Percentiles rank a stretch among this genome's conserved stretches.
phyloP scores from a whole-genome alignment of 2,113 vertebrate species.

The Diadophis punctatus region DNA sequence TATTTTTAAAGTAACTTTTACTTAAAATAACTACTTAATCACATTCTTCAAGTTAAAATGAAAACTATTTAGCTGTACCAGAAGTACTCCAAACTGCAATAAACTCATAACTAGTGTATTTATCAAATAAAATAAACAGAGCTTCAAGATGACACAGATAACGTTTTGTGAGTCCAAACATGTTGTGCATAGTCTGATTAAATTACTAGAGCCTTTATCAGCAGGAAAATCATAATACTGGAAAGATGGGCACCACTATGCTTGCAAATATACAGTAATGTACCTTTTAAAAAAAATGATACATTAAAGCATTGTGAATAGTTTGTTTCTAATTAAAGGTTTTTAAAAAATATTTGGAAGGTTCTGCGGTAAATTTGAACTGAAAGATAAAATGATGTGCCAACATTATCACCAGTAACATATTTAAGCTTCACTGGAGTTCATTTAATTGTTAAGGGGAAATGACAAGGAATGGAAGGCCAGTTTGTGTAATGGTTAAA shows the following conservation, averaged over 20 bases:
- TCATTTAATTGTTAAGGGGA: background rate
- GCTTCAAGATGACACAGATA: background rate
- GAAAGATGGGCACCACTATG: background rate
- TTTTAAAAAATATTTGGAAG: background rate
- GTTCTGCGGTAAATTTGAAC: background rate
- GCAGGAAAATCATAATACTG: background rate
- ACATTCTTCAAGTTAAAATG: conserved; percentile 3
- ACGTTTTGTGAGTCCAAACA: background rate
- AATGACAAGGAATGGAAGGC: background rate
- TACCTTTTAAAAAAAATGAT: background rate
- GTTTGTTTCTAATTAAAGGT: background rate
- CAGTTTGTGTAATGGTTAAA: background rate
- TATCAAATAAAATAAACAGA: background rate
- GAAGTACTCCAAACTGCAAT: background rate
- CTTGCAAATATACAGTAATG: background rate
- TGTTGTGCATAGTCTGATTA: background rate
- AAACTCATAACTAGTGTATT: background rate
- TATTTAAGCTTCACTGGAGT: background rate
- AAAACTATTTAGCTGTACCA: background rate
- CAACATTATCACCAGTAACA: background rate
- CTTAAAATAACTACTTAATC: conserved; percentile 21
- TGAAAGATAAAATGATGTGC: background rate
- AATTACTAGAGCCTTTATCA: background rate
- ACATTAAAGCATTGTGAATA: background rate
- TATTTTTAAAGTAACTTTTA: conserved; percentile 39